A percentile compares a stretch with the other conserved stretches of the same genome.
phyloP scores from a whole-genome alignment of 1,140 invertebrate genomes.

The Drosophila kanapiae region DNA sequence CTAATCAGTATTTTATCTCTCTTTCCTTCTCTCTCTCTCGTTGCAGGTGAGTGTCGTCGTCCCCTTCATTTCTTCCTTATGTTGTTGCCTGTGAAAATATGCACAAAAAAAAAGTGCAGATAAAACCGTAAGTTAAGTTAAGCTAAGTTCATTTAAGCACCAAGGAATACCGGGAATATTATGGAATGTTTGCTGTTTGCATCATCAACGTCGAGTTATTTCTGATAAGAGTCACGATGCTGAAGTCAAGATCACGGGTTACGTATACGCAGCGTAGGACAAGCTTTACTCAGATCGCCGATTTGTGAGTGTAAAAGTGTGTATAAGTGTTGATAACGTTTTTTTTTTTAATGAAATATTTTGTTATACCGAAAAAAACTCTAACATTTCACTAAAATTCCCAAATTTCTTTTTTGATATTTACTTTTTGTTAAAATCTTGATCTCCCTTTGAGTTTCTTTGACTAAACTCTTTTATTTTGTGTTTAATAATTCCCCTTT shows the following conservation, averaged over 20 bases:
- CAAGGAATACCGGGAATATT: neutral
- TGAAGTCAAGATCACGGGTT: conserved; percentile 39
- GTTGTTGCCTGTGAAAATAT: conserved; percentile 22
- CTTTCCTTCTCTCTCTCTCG: conserved; percentile 52
- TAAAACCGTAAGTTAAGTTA: conserved; percentile 46
- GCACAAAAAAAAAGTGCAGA: conserved; percentile 23
- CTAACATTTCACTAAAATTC: too few relatives aligned
- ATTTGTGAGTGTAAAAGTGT: neutral
- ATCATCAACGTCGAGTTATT: conserved; percentile 25
- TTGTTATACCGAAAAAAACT: neutral
- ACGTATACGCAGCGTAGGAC: conserved; percentile 18
- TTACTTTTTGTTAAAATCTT: too few relatives aligned
- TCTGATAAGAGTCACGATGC: conserved; percentile 23
- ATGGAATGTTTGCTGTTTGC: conserved; percentile 14
- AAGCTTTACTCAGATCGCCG: conserved; percentile 1
- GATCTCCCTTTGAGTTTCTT: too few relatives aligned
- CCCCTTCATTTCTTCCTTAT: neutral
- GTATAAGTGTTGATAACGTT: neutral
- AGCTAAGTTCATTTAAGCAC: conserved; percentile 12
- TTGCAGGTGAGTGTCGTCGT: conserved; percentile 64
- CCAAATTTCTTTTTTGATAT: too few relatives aligned
- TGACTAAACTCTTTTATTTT: too few relatives aligned
- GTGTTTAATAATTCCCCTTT: too few relatives aligned
- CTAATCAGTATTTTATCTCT: conserved; percentile 62
- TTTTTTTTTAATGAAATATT: neutral